These are phyloP conservation scores for Augiades crinisus DNA, from an alignment of 2,888 invertebrate species.

Conservation along the genomic window DNA sequence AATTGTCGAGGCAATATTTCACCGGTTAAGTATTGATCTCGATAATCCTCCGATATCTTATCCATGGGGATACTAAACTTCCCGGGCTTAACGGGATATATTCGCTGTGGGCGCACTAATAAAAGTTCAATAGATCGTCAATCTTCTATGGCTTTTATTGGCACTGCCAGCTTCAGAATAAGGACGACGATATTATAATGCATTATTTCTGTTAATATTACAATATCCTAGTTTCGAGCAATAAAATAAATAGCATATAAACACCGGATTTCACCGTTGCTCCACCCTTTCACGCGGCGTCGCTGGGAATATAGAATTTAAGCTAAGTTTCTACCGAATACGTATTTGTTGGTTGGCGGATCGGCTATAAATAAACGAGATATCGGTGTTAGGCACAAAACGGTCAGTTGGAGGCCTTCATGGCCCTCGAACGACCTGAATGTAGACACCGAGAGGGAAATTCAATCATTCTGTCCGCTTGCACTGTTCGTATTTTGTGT, in stretches of 20 bases:
- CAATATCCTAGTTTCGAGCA: slow-evolving; percentile 22
- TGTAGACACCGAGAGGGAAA: slow-evolving; percentile 31
- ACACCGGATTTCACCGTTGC: slow-evolving; percentile 23
- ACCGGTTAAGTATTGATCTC: neutral
- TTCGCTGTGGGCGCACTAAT: slow-evolving; percentile 22
- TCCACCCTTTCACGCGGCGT: slow-evolving; percentile 23
- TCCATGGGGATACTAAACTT: slow-evolving; percentile 10
- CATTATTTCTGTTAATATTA: slow-evolving; percentile 22
- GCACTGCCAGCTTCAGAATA: slow-evolving; percentile 11
- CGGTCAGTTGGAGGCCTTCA: slow-evolving; percentile 37
- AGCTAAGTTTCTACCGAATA: slow-evolving; percentile 30
- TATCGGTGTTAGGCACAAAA: slow-evolving; percentile 31
- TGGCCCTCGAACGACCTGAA: slow-evolving; percentile 44
- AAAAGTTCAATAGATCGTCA: slow-evolving; percentile 23
- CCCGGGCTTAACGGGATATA: slow-evolving; percentile 15
- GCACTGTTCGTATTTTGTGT: too few relatives aligned
- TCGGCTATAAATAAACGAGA: slow-evolving; percentile 38
- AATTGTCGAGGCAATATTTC: neutral
- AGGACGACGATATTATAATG: slow-evolving; percentile 21
- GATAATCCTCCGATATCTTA: slow-evolving; percentile 4
- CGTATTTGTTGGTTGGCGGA: slow-evolving; percentile 30
- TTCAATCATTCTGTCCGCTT: slow-evolving; percentile 10
- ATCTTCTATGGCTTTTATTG: slow-evolving; percentile 19
- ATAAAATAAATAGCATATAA: slow-evolving; percentile 26
- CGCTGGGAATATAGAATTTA: slow-evolving; percentile 20